These are phyloP conservation scores for Trialeurodes vaporariorum DNA, from an alignment of 1,140 invertebrate genomes.

Conservation along the genomic window DNA sequence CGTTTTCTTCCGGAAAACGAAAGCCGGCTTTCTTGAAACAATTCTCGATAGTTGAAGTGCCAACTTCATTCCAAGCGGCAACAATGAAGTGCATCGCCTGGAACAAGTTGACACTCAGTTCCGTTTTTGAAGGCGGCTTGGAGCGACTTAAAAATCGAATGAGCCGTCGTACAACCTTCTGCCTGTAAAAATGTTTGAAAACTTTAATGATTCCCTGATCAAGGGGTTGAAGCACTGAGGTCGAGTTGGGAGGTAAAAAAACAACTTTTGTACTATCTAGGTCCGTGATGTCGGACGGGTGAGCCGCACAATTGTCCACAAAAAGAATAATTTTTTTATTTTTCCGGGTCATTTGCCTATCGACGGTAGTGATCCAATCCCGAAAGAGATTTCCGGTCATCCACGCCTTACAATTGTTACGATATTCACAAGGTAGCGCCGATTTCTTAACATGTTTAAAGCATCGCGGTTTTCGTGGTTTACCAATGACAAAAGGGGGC, in stretches of 20 bases:
- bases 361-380: neutral
- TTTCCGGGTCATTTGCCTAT: neutral
- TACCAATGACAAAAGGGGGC: slow-evolving; percentile 14
- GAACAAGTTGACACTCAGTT: too few relatives aligned
- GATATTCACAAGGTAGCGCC: neutral
- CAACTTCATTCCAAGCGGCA: neutral
- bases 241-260: neutral
- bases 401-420: neutral
- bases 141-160: too few relatives aligned
- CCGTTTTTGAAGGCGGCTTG: too few relatives aligned
- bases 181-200: neutral
- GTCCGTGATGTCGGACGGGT: neutral
- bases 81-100: too few relatives aligned
- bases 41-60: neutral
- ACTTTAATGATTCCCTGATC: neutral
- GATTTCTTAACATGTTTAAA: neutral
- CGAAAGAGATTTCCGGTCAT: neutral
- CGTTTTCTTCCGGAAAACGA: neutral
- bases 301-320: neutral
- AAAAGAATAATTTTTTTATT: neutral
- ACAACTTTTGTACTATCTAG: neutral
- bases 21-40: neutral
- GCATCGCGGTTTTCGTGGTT: slow-evolving; percentile 15
- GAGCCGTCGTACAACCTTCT: neutral
- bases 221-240: neutral